A percentile compares a stretch with the other conserved stretches of the same genome.
Evolutionary conservation across 2,888 invertebrate species (phyloP).

Genomic region (Ophion obscuratus): DNA sequence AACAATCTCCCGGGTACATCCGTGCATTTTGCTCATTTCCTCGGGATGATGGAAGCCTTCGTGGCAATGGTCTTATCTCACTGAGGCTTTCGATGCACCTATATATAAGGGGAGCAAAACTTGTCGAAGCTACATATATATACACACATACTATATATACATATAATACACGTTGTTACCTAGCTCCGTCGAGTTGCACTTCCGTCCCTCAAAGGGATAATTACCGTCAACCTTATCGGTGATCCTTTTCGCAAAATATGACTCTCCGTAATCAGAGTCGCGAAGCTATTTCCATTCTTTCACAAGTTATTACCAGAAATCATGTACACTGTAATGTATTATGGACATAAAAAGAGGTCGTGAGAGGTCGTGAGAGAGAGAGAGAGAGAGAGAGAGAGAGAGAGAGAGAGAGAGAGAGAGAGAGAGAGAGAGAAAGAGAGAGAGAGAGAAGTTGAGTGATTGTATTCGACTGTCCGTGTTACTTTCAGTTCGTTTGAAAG

Average conservation of each 20-base stretch:
- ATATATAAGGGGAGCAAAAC: slow-evolving; percentile 4
- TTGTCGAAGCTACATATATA: slow-evolving; percentile 2
- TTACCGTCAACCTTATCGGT: slow-evolving; percentile 69
- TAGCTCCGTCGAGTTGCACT: slow-evolving; percentile 54
- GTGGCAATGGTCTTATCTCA: slow-evolving; percentile 1
- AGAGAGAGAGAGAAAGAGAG: no score
- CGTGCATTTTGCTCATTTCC: slow-evolving; percentile 52
- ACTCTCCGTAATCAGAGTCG: background rate
- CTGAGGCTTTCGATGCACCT: background rate
- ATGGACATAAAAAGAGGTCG: background rate
- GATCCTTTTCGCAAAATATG: slow-evolving; percentile 47
- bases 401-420: no score
- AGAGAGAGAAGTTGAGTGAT: background rate
- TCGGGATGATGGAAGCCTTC: background rate
- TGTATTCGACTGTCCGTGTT: background rate
- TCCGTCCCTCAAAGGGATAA: slow-evolving; percentile 72
- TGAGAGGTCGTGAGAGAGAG: no score
- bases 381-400: no score
- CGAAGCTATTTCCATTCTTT: slow-evolving; percentile 5
- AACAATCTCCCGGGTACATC: slow-evolving; percentile 73
- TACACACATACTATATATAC: background rate
- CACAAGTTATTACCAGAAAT: background rate
- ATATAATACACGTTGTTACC: background rate
- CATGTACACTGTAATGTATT: background rate
- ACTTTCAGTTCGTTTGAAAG: slow-evolving; percentile 8